phyloP scores from a whole-genome alignment of 2,797 vertebrate species.

The Clarias fuscus region DNA sequence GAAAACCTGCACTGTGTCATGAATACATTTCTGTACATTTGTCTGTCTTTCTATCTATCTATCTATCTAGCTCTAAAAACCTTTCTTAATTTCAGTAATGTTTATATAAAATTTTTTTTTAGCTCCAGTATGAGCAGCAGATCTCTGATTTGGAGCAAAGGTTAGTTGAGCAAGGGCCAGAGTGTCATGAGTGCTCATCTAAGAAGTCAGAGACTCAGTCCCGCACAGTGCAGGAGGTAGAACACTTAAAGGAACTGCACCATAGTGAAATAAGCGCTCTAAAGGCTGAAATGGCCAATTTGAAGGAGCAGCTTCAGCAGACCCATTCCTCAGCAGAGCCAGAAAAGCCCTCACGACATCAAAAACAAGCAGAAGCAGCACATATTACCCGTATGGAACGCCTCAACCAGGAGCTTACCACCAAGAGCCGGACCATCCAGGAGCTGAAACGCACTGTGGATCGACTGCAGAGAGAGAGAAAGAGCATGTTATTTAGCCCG shows the following conservation, averaged over 20 bases:
- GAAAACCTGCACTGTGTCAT: no score
- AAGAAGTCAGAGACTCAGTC: conserved; percentile 51
- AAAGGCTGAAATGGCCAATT: conserved; percentile 73
- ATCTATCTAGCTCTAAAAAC: no score
- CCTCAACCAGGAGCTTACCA: conserved; percentile 81
- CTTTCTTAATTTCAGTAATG: no score
- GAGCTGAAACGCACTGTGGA: conserved; percentile 87
- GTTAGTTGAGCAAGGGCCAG: conserved; percentile 69
- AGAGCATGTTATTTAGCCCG: conserved; percentile 72
- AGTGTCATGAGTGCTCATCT: conserved; percentile 22
- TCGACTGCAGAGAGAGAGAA: conserved; percentile 85
- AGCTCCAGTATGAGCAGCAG: conserved; percentile 90
- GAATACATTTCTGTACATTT: no score
- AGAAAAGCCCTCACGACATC: conserved; percentile 62
- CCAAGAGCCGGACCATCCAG: conserved; percentile 82
- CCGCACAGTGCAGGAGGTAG: conserved; percentile 73
- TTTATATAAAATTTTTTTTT: conserved; percentile 30
- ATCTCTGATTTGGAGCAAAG: conserved; percentile 83
- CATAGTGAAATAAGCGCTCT: conserved; percentile 71
- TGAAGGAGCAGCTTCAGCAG: conserved; percentile 77
- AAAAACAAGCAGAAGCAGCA: conserved; percentile 73
- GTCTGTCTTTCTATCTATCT: no score
- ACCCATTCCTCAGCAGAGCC: conserved; percentile 47
- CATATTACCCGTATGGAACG: conserved; percentile 74
- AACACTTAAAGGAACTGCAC: conserved; percentile 67